Base-by-base conservation (phyloP, 2,797 vertebrate genomes). In the Mustela erminea region DNA sequence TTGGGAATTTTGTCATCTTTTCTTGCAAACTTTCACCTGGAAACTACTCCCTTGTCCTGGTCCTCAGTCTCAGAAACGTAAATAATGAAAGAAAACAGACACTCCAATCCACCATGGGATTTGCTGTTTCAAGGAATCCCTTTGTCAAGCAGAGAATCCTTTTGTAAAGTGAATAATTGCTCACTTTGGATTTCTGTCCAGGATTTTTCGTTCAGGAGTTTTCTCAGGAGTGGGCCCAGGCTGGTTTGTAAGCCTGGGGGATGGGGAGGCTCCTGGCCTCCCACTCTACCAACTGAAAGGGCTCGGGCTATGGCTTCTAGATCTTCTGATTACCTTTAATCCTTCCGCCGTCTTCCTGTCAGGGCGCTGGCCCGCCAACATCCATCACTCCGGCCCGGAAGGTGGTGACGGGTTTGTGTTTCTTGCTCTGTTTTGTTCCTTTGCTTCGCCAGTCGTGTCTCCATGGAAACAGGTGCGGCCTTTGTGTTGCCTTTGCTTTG, bases 391-490 rank as follows among this genome's bases (percentile, higher is more conserved):
- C 68, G 93, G 94, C 96, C 66, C 3, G 86, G 98, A 97, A 98
- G 58, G 96, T 97, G 98, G 98, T 97, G 95, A 96, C 12, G 32
- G 95, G 93, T 93, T 97, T 98, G 97, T 97, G 96, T 97, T 98
- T 97, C 95, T 96, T 23, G 18, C 94, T 96, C 93, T 92, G 96
- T 97, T 94, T 98, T 96, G 95, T 97, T 97, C 97, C 96, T 98
- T 98, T 93, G 96, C 98, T 98, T 83, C 8, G 43, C 97, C 95
- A 85, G 92, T 98, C 97, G 68, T 8, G 96, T 99, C 98, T 98
- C 98, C 98, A 99, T 98, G 98, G 99, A 98, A 99, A 98, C 98
- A 96, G 94, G 25, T 64, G 94, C 15, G 56, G 97, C 97, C 96
- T 98, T 92, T 92, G 96, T 98, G 98, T 97, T 98, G 97, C 93